Conservation (phyloP, 2,888 invertebrate species). For the Acleris laterana region DNA sequence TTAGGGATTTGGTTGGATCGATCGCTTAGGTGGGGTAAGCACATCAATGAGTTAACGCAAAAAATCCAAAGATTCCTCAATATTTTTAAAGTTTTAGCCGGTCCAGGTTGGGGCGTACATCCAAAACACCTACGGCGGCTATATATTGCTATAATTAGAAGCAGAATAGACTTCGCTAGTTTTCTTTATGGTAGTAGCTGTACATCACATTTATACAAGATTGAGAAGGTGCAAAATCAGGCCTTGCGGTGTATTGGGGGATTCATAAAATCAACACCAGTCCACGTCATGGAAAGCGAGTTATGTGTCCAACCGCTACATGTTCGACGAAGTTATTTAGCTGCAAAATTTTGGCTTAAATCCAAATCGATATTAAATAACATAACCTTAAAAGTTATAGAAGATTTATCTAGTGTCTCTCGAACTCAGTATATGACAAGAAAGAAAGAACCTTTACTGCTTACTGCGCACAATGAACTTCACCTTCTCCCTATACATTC, state of each 20-base stretch:
- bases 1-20: too few species aligned
- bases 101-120: slow-evolving; percentile 21
- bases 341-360: too few species aligned
- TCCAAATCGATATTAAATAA: too few species aligned
- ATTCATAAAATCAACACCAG: slow-evolving; percentile 35
- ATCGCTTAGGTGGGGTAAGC: too few species aligned
- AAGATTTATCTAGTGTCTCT: background rate
- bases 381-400: background rate
- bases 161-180: slow-evolving; percentile 28
- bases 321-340: too few species aligned
- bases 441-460: background rate
- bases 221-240: slow-evolving; percentile 36
- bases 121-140: slow-evolving; percentile 23
- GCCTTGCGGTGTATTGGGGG: slow-evolving; percentile 36
- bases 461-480: background rate
- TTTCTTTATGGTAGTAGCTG: slow-evolving; percentile 35
- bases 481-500: background rate
- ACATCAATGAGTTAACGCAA: too few species aligned
- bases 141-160: slow-evolving; percentile 14
- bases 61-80: too few species aligned
- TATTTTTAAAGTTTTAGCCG: too few species aligned
- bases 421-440: background rate
- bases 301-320: too few species aligned
- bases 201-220: slow-evolving; percentile 26
- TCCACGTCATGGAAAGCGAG: slow-evolving; percentile 39